These are phyloP conservation scores for Toxostoma redivivum DNA, from an alignment of 2,113 vertebrate genomes.

Conservation along the genomic window DNA sequence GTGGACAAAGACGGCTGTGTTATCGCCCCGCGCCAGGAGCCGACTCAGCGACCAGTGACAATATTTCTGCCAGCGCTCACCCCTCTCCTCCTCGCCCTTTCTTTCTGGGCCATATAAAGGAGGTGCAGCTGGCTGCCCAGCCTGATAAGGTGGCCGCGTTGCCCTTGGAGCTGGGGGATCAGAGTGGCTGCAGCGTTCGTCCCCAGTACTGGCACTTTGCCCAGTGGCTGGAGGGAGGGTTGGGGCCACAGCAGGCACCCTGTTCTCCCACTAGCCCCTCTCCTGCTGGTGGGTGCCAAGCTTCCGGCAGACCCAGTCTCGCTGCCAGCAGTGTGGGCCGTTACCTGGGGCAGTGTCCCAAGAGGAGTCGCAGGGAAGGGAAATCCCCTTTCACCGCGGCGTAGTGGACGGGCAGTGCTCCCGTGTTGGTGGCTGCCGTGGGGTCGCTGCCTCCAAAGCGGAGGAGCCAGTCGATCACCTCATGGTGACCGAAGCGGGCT, in stretches of 20 bases:
- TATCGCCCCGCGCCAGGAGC: slow-evolving; percentile 56
- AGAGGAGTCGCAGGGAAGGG: slow-evolving; percentile 85
- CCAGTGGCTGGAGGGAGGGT: not conserved
- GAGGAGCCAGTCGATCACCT: slow-evolving; percentile 91
- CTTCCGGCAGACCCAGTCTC: not conserved
- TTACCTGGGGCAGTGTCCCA: slow-evolving; percentile 90
- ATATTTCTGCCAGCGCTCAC: slow-evolving; percentile 37
- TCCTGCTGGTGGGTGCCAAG: not conserved
- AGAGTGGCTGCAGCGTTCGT: not conserved
- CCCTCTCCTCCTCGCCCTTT: not conserved
- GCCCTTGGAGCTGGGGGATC: not conserved
- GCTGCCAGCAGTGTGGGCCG: not conserved
- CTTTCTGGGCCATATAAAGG: slow-evolving; percentile 14
- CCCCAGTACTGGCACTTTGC: not conserved
- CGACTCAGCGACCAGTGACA: not conserved
- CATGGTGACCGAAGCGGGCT: slow-evolving; percentile 93
- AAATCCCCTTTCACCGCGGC: slow-evolving; percentile 98
- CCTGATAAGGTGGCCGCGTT: not conserved
- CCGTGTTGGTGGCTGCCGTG: slow-evolving; percentile 82
- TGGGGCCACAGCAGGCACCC: not conserved
- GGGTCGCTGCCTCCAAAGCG: slow-evolving; percentile 84
- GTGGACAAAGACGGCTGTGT: slow-evolving; percentile 67
- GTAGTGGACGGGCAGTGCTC: slow-evolving; percentile 91
- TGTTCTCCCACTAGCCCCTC: not conserved
- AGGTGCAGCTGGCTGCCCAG: not conserved